phyloP scores from a whole-genome alignment of 2,888 invertebrate species.

The Brachynemurus nebulosus region DNA sequence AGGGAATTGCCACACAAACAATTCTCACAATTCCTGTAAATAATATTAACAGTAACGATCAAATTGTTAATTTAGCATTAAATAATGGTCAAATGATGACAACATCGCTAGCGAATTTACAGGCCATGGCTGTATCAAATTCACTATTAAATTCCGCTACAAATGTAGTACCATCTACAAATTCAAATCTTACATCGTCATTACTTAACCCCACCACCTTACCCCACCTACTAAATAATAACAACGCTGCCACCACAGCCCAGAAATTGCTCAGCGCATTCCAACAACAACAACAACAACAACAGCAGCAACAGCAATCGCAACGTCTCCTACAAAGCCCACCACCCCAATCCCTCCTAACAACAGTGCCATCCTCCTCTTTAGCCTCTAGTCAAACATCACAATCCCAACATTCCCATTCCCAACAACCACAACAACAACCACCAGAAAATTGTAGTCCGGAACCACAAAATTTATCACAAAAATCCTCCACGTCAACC shows the following conservation, averaged over 20 bases:
- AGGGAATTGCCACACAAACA: conserved; percentile 90
- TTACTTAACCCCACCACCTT: conserved; percentile 44
- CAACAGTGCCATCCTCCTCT: conserved; percentile 20
- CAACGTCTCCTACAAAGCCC: background rate
- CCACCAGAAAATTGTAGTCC: conserved; percentile 5
- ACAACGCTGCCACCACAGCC: conserved; percentile 45
- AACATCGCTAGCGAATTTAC: conserved; percentile 66
- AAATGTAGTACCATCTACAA: too few species aligned
- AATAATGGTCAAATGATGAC: conserved; percentile 78
- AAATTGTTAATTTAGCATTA: conserved; percentile 66
- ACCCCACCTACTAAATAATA: conserved; percentile 60
- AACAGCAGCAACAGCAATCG: conserved; percentile 15
- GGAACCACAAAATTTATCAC: conserved; percentile 17
- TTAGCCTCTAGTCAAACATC: conserved; percentile 18
- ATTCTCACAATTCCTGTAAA: conserved; percentile 90
- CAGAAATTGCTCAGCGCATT: conserved; percentile 64
- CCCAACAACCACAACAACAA: conserved; percentile 11
- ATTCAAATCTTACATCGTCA: background rate
- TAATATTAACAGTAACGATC: conserved; percentile 58
- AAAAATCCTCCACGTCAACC: conserved; percentile 29
- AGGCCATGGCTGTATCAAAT: conserved; percentile 61
- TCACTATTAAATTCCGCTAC: conserved; percentile 39
- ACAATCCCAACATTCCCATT: conserved; percentile 18
- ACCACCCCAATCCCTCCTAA: conserved; percentile 18
- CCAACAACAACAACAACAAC: conserved; percentile 43